A percentile compares a stretch with the other conserved stretches of the same genome.
Evolutionary conservation across 1,140 invertebrate genomes (phyloP).

Genomic region (Neuroterus valhalla): DNA sequence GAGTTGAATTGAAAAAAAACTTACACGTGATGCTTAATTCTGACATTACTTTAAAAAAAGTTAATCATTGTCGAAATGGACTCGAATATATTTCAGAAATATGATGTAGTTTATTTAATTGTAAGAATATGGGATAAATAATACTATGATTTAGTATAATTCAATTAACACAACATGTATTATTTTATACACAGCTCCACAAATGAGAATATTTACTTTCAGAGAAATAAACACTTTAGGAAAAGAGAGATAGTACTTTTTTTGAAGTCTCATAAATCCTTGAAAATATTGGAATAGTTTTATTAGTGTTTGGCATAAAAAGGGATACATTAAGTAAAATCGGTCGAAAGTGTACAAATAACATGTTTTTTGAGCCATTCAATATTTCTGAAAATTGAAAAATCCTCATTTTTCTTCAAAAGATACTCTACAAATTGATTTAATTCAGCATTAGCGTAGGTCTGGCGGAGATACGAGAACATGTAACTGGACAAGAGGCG

Average conservation of each 20-base stretch:
- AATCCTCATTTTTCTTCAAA: too few relatives aligned
- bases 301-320: too few relatives aligned
- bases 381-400: too few relatives aligned
- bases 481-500: too few relatives aligned
- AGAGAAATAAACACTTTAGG: slow-evolving; percentile 55
- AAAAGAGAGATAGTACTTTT: slow-evolving; percentile 6
- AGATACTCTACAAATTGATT: too few relatives aligned
- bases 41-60: background rate
- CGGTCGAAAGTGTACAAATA: too few relatives aligned
- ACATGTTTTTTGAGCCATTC: too few relatives aligned
- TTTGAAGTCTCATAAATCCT: background rate
- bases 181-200: slow-evolving; percentile 55
- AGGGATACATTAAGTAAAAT: too few relatives aligned
- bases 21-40: background rate
- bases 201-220: slow-evolving; percentile 58
- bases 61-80: slow-evolving; percentile 31
- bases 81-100: slow-evolving; percentile 38
- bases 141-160: slow-evolving; percentile 44
- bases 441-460: too few relatives aligned
- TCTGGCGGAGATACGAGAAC: too few relatives aligned
- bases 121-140: slow-evolving; percentile 38
- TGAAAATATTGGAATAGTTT: too few relatives aligned
- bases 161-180: slow-evolving; percentile 50
- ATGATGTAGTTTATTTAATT: slow-evolving; percentile 35
- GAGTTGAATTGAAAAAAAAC: slow-evolving; percentile 33